A percentile compares a stretch with the other conserved stretches of the same genome.
Evolutionary conservation across 2,888 invertebrate species (phyloP).

Genomic region (Brachypalpus laphriformis): DNA sequence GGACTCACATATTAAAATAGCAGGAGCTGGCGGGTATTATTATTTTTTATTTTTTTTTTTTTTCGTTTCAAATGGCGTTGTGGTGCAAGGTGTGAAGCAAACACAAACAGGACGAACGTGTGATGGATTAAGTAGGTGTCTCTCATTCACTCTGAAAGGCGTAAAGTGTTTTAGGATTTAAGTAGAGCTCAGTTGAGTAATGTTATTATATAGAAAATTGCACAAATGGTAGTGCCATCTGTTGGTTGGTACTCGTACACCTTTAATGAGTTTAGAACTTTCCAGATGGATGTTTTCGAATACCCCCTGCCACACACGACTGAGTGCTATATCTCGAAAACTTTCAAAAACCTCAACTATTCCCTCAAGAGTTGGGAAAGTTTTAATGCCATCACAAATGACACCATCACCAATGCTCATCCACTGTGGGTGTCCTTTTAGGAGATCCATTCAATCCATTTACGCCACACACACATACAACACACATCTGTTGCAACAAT

Average conservation of each 20-base stretch:
- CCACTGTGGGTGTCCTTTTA: neutral
- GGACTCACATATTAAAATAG: too few relatives aligned
- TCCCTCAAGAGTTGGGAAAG: too few relatives aligned
- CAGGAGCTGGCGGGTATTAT: slow-evolving; percentile 4
- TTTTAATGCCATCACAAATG: too few relatives aligned
- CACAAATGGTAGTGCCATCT: neutral
- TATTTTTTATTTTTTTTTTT: neutral
- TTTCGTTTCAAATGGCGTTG: slow-evolving; percentile 11
- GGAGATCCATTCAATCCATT: too few relatives aligned
- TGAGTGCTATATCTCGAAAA: too few relatives aligned
- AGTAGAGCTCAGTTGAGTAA: neutral
- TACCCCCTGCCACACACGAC: too few relatives aligned
- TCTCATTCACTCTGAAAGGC: neutral
- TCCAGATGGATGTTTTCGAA: too few relatives aligned
- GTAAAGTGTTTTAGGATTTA: neutral
- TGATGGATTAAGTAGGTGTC: slow-evolving; percentile 31
- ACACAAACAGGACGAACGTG: neutral
- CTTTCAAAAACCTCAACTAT: too few relatives aligned
- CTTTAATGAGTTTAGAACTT: neutral
- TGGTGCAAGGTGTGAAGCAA: slow-evolving; percentile 26
- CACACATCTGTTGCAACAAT: neutral
- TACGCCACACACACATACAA: neutral
- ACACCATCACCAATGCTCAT: too few relatives aligned
- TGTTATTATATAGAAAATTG: neutral
- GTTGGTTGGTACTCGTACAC: neutral